A percentile compares a stretch with the other conserved stretches of the same genome.
phyloP scores from a whole-genome alignment of 1,140 invertebrate genomes.

The Triops cancriformis region DNA sequence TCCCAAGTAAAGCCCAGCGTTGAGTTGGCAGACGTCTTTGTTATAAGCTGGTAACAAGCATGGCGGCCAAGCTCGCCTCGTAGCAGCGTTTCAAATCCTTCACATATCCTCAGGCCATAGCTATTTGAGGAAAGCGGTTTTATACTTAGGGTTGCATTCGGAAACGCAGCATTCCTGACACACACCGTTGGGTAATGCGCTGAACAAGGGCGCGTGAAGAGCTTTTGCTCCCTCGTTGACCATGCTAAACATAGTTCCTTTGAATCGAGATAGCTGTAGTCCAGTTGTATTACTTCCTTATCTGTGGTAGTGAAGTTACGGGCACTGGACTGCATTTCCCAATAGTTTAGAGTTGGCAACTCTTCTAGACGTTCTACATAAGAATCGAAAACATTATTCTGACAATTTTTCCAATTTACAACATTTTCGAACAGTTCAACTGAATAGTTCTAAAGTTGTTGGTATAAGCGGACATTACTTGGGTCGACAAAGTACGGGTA shows the following conservation, averaged over 20 bases:
- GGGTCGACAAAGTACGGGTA: background rate
- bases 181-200: background rate
- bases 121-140: background rate
- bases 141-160: background rate
- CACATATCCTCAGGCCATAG: background rate
- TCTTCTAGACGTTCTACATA: background rate
- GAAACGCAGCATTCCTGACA: background rate
- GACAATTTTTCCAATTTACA: too few species aligned
- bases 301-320: background rate
- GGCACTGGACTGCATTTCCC: background rate
- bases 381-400: too few species aligned
- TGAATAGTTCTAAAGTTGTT: too few species aligned
- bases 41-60: background rate
- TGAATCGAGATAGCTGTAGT: background rate
- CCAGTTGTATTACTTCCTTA: background rate
- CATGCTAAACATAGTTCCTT: background rate
- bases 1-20: conserved; percentile 7
- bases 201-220: background rate
- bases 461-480: too few species aligned
- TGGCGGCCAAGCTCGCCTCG: background rate
- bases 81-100: background rate
- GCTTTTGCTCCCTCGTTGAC: background rate
- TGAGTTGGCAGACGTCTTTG: background rate
- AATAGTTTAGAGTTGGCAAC: background rate
- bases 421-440: too few species aligned